Conservation (phyloP, 2,888 invertebrate species). For the Blastobasis adustella region DNA sequence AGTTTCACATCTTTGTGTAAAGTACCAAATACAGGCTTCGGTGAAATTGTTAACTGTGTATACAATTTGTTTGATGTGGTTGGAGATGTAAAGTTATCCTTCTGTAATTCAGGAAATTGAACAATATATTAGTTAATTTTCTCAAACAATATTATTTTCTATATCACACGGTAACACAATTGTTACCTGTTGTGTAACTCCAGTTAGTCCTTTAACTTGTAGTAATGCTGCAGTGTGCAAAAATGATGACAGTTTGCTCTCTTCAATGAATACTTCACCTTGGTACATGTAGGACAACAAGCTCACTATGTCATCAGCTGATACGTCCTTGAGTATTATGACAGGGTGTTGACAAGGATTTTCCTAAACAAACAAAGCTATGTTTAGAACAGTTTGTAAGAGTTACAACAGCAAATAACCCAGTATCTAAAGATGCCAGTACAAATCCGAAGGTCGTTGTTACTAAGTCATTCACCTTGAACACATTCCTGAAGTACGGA, state of each 20-base stretch:
- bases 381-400: not conserved
- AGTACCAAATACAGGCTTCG: slow-evolving; percentile 44
- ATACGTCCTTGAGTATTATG: slow-evolving; percentile 81
- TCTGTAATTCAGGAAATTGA: slow-evolving; percentile 35
- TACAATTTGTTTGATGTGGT: slow-evolving; percentile 62
- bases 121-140: too few species aligned
- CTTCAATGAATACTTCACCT: slow-evolving; percentile 81
- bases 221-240: slow-evolving; percentile 79
- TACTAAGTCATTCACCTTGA: slow-evolving; percentile 78
- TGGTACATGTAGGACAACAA: slow-evolving; percentile 82
- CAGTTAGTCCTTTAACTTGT: slow-evolving; percentile 79
- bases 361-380: slow-evolving; percentile 59
- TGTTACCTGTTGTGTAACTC: slow-evolving; percentile 65
- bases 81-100: slow-evolving; percentile 53
- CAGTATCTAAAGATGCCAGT: slow-evolving; percentile 14
- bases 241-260: slow-evolving; percentile 78
- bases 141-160: too few species aligned
- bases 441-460: slow-evolving; percentile 62
- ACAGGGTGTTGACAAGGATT: slow-evolving; percentile 84
- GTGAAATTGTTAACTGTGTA: slow-evolving; percentile 63
- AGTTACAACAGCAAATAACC: slow-evolving; percentile 6
- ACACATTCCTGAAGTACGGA: slow-evolving; percentile 83
- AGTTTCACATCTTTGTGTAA: slow-evolving; percentile 54
- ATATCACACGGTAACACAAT: too few species aligned
- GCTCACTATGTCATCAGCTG: slow-evolving; percentile 78